Conservation (phyloP, 2,797 vertebrate genomes). For the Champsocephalus esox region DNA sequence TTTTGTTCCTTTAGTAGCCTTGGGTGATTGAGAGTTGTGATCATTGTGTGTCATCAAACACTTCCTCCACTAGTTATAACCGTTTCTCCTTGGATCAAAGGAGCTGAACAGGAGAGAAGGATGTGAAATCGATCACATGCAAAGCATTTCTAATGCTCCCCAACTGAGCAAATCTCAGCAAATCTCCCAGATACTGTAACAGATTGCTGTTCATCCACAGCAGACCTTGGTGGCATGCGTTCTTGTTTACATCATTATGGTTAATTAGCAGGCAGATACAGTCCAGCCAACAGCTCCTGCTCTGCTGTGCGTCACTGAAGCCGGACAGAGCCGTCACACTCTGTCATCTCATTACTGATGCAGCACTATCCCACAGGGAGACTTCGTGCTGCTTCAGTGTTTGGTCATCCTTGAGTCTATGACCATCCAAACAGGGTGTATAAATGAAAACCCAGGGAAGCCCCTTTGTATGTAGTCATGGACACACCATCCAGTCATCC, state of each 20-base stretch:
- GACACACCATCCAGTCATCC: slow-evolving; percentile 30
- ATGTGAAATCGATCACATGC: slow-evolving; percentile 25
- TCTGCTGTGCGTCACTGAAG: slow-evolving; percentile 22
- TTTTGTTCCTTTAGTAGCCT: slow-evolving; percentile 38
- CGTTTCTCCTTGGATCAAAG: slow-evolving; percentile 59
- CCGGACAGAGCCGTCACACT: slow-evolving; percentile 60
- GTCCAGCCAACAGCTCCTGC: slow-evolving; percentile 55
- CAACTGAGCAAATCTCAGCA: slow-evolving; percentile 50
- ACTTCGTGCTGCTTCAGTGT: slow-evolving; percentile 28
- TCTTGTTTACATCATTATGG: slow-evolving; percentile 85
- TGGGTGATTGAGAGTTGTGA: slow-evolving; percentile 47
- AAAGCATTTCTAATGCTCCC: slow-evolving; percentile 49
- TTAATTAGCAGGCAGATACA: slow-evolving; percentile 81
- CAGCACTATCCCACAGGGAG: slow-evolving; percentile 41
- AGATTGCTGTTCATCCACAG: slow-evolving; percentile 75
- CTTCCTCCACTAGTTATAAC: slow-evolving; percentile 58
- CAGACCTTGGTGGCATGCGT: slow-evolving; percentile 69
- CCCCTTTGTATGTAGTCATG: slow-evolving; percentile 25
- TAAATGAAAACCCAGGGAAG: slow-evolving; percentile 43
- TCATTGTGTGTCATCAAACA: slow-evolving; percentile 50
- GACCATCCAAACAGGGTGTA: slow-evolving; percentile 26
- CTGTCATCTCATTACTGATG: slow-evolving; percentile 65
- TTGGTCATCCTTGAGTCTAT: slow-evolving; percentile 37
- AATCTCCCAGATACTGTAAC: slow-evolving; percentile 75
- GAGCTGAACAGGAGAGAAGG: slow-evolving; percentile 39